A percentile compares a stretch with the other conserved stretches of the same genome.
phyloP scores from a whole-genome alignment of 2,113 vertebrate genomes.

The Miniopterus natalensis region DNA sequence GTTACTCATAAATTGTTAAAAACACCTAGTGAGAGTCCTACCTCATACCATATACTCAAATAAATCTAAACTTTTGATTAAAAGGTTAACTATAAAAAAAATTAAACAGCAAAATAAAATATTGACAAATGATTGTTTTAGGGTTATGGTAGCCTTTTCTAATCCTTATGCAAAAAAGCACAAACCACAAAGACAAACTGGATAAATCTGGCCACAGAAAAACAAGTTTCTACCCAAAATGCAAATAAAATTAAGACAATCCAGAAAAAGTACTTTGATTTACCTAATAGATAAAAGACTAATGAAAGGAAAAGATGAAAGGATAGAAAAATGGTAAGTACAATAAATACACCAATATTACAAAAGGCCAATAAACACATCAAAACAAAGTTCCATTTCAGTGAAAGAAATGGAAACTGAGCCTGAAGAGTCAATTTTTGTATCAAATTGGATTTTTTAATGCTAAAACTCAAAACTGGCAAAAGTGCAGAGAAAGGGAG shows the following conservation, averaged over 20 bases:
- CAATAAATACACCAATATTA: slow-evolving; percentile 29
- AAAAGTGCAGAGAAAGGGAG: background rate
- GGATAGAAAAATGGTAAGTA: background rate
- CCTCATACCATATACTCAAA: background rate
- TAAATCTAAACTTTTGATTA: background rate
- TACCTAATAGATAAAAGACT: slow-evolving; percentile 1
- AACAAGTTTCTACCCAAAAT: slow-evolving; percentile 6
- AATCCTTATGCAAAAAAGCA: slow-evolving; percentile 1
- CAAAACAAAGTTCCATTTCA: background rate
- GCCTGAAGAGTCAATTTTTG: slow-evolving; percentile 6
- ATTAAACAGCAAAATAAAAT: background rate
- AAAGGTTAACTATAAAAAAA: slow-evolving; percentile 29
- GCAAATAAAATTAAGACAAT: background rate
- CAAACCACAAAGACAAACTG: background rate
- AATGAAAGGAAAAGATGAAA: slow-evolving; percentile 35
- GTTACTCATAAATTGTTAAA: background rate
- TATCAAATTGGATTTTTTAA: background rate
- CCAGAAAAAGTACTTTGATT: background rate
- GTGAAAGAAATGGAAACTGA: background rate
- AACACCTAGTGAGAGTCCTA: background rate
- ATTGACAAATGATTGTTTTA: background rate
- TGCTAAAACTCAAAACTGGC: background rate
- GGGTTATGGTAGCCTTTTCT: background rate
- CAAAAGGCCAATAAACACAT: slow-evolving; percentile 1
- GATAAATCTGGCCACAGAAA: background rate